Evolutionary conservation across 2,888 invertebrate genomes (phyloP).

Genomic region (Anarsia innoxiella): DNA sequence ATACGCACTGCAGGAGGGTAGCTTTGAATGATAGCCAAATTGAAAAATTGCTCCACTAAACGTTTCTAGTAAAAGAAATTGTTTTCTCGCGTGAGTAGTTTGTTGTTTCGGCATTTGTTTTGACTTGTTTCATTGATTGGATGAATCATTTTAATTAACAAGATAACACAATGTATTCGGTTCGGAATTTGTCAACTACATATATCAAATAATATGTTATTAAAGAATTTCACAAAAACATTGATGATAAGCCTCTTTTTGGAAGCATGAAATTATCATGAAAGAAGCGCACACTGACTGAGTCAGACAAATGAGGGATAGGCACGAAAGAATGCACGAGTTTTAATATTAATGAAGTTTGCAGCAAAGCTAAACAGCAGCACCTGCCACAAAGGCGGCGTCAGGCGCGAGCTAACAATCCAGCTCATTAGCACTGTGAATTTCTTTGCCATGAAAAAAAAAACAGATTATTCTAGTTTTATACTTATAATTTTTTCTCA

Average conservation of each 20-base stretch:
- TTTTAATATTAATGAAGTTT: conserved; percentile 38
- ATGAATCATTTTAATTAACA: neutral
- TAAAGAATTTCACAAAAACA: no score
- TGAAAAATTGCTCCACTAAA: conserved; percentile 30
- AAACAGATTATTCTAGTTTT: conserved; percentile 53
- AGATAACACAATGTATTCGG: no score
- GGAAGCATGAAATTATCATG: no score
- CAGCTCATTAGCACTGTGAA: conserved; percentile 56
- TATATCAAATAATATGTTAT: no score
- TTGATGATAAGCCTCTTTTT: no score
- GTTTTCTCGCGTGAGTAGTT: conserved; percentile 7
- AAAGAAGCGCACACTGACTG: no score
- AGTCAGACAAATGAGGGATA: no score
- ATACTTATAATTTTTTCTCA: conserved; percentile 50
- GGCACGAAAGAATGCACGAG: conserved; percentile 10
- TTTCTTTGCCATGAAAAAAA: conserved; percentile 43
- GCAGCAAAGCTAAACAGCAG: conserved; percentile 34
- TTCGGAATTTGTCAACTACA: no score
- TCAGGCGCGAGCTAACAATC: conserved; percentile 42
- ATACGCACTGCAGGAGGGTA: conserved; percentile 35
- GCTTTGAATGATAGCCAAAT: conserved; percentile 35
- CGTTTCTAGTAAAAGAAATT: conserved; percentile 13
- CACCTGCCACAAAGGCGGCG: conserved; percentile 41
- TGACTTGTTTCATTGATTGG: neutral
- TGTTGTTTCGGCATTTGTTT: neutral